Base-by-base conservation (phyloP, 2,888 invertebrate genomes). In the Lepidonotus clava region DNA sequence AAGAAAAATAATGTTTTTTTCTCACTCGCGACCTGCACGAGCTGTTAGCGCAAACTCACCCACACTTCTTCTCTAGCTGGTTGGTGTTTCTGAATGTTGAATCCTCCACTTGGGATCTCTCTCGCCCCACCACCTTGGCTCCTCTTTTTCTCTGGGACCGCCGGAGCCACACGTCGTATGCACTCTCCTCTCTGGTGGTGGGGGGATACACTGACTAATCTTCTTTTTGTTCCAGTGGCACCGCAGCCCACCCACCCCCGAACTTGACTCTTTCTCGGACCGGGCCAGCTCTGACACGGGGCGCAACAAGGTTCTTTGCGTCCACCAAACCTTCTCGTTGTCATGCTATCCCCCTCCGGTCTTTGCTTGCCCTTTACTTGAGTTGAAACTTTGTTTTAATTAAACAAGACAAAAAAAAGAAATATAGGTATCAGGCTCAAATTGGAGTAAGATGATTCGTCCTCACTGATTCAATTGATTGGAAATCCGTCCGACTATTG, bases 291-390 rank as follows among this genome's bases (percentile, higher is more conserved):
- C 80, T 46, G 80, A 80, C 28, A 28, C 46, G 28, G 51, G 80
- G 24, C 80, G 80, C 32, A 51, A 41, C 28, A 80, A 80, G 80
- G 80, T 80, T 80, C 80, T 41, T 32, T 8, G 32, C 80, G n/a
- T 28, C 24, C 51, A 6, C 21, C 51, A 46, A 24, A 76, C 76
- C 46, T 32, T 18, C 46, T 80, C n/a, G 80, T 80, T 80, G 80
- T 80, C 80, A 80, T 80, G 80, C 80, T 51, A 51, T 46, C 51
- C 80, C 32, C 32, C 80, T 28, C 80, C 51, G 8, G 80, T 80
- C 80, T 80, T 80, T 80, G 80, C 80, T 80, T 80, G 80, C 80
- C 80, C 80, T 80, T 80, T 51, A 80, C 24, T 80, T 80, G 28
- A 80, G 51, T 51, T 46, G 0, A 41, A 71, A 38, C 4, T 36